These are phyloP conservation scores for Gymnocypris eckloni DNA, from an alignment of 2,797 vertebrate genomes.

Conservation along the genomic window DNA sequence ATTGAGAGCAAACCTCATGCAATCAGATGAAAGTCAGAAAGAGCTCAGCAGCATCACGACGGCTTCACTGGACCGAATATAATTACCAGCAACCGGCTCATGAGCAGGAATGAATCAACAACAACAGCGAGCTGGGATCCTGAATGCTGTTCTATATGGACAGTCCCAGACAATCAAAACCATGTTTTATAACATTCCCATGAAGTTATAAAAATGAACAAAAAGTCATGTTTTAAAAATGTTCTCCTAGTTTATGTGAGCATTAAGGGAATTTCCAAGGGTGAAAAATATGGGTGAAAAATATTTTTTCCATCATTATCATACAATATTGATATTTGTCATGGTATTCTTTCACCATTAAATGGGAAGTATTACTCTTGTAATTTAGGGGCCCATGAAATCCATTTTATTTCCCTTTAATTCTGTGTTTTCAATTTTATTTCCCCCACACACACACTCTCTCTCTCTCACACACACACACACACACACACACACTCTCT, in stretches of 20 bases:
- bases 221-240: not conserved
- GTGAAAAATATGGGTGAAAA: too few relatives aligned
- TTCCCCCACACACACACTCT: slow-evolving; percentile 53
- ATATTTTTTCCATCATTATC: too few relatives aligned
- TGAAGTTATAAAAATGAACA: not conserved
- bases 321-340: not conserved
- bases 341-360: not conserved
- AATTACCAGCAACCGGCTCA: not conserved
- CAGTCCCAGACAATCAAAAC: not conserved
- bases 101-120: not conserved
- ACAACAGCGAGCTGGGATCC: not conserved
- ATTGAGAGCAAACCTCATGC: slow-evolving; percentile 51
- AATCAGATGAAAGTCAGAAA: not conserved
- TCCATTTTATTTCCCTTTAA: not conserved
- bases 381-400: not conserved
- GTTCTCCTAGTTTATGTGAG: not conserved
- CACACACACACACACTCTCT: not conserved
- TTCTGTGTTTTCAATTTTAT: not conserved
- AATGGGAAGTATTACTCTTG: not conserved
- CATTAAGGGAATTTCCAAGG: not conserved
- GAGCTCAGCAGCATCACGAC: not conserved
- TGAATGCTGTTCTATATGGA: too few relatives aligned
- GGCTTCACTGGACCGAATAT: not conserved
- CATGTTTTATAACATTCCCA: not conserved
- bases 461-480: too few relatives aligned